These are phyloP conservation scores for Micropoecilia bifurca DNA, from an alignment of 2,797 vertebrate genomes.

Conservation along the genomic window DNA sequence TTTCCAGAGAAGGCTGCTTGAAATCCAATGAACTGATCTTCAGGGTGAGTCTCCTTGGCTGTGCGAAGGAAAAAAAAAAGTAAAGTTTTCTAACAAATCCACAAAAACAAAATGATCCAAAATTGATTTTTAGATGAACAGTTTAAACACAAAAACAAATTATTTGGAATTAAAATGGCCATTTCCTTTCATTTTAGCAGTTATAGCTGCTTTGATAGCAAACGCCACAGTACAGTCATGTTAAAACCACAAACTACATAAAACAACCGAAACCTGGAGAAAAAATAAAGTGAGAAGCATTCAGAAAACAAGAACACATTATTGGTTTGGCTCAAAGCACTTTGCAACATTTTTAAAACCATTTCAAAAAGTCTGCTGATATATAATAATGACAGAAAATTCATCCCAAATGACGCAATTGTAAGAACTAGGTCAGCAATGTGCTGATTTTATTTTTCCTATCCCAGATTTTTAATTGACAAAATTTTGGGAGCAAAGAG, in stretches of 20 bases:
- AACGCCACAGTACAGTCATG: not conserved
- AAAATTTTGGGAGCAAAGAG: not conserved
- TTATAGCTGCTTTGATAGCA: not conserved
- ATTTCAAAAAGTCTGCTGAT: not conserved
- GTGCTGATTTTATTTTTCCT: too few species aligned
- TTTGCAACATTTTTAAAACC: not conserved
- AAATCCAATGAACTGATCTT: not conserved
- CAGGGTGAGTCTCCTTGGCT: not conserved
- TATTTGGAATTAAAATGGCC: not conserved
- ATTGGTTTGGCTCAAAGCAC: not conserved
- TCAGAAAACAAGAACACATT: not conserved
- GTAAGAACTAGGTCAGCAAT: too few species aligned
- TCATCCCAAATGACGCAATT: not conserved
- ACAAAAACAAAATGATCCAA: not conserved
- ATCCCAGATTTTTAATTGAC: not conserved
- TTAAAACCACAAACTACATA: not conserved
- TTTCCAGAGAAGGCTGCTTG: not conserved
- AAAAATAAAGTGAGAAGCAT: not conserved
- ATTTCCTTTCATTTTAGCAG: not conserved
- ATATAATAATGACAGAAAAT: not conserved
- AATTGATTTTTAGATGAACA: not conserved
- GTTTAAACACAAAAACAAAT: not conserved
- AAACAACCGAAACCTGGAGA: not conserved
- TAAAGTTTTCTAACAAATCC: not conserved
- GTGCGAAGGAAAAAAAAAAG: not conserved